phyloP scores from a whole-genome alignment of 1,140 invertebrate genomes.

The Cyphomyrmex costatus region DNA sequence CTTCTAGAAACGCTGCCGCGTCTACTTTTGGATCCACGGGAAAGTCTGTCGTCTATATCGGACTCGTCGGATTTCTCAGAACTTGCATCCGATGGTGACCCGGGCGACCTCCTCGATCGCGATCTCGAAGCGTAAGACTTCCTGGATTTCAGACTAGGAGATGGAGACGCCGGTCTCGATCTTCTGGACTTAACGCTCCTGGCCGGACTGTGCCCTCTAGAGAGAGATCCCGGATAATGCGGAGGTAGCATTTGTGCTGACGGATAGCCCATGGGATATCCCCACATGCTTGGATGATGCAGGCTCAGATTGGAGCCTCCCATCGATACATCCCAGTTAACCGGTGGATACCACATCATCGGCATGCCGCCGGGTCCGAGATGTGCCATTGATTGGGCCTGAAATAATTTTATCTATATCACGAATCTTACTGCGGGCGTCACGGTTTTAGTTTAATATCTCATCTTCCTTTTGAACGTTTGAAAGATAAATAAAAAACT shows the following conservation, averaged over 20 bases:
- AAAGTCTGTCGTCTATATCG: conserved; percentile 87
- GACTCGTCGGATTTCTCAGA: conserved; percentile 87
- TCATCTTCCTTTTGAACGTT: neutral
- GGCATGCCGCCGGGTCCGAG: conserved; percentile 85
- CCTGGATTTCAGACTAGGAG: conserved; percentile 90
- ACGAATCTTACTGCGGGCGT: neutral
- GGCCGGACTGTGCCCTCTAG: conserved; percentile 85
- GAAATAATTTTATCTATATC: conserved; percentile 31
- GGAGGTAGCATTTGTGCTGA: conserved; percentile 86
- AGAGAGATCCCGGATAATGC: conserved; percentile 83
- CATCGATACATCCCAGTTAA: conserved; percentile 81
- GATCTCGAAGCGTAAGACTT: conserved; percentile 87
- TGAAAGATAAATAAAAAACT: neutral
- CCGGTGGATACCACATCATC: conserved; percentile 86
- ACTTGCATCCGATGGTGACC: conserved; percentile 85
- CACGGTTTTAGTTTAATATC: neutral
- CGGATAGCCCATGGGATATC: conserved; percentile 83
- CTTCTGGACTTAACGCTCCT: conserved; percentile 84
- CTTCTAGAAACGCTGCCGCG: conserved; percentile 76
- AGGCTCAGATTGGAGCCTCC: conserved; percentile 84
- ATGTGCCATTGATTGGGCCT: conserved; percentile 92
- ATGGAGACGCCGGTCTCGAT: conserved; percentile 90
- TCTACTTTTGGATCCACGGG: conserved; percentile 83
- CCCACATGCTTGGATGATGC: conserved; percentile 83
- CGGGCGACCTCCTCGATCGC: conserved; percentile 81